Conservation (phyloP, 1,140 invertebrate species). For the Arion vulgaris region DNA sequence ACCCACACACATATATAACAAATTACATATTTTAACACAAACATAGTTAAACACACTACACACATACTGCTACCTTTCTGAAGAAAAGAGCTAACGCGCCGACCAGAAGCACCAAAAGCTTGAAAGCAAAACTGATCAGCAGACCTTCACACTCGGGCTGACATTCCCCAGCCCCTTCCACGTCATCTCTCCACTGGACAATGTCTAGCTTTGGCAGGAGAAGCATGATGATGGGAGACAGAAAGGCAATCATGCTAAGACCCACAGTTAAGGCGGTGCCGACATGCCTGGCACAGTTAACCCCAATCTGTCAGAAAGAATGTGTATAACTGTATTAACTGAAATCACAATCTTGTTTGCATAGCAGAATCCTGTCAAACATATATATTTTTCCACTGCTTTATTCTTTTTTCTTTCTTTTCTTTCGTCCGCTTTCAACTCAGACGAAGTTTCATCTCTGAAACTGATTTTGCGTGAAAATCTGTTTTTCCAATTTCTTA, state of each 20-base stretch:
- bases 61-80: conserved; percentile 26
- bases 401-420: too few species aligned
- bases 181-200: conserved; percentile 74
- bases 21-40: too few species aligned
- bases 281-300: conserved; percentile 69
- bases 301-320: conserved; percentile 69
- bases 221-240: conserved; percentile 95
- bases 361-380: too few species aligned
- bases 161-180: conserved; percentile 72
- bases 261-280: conserved; percentile 83
- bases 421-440: too few species aligned
- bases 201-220: conserved; percentile 83
- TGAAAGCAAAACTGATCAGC: conserved; percentile 91
- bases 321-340: too few species aligned
- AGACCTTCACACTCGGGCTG: conserved; percentile 91
- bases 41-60: too few species aligned
- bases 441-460: too few species aligned
- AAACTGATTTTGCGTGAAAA: too few species aligned
- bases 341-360: too few species aligned
- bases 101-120: conserved; percentile 90
- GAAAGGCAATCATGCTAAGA: conserved; percentile 86
- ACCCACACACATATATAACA: too few species aligned
- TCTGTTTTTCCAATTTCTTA: too few species aligned
- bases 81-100: conserved; percentile 88
- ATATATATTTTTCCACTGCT: too few species aligned